Base-by-base conservation (phyloP, 2,797 vertebrate genomes). In the Delichon dasypus region DNA sequence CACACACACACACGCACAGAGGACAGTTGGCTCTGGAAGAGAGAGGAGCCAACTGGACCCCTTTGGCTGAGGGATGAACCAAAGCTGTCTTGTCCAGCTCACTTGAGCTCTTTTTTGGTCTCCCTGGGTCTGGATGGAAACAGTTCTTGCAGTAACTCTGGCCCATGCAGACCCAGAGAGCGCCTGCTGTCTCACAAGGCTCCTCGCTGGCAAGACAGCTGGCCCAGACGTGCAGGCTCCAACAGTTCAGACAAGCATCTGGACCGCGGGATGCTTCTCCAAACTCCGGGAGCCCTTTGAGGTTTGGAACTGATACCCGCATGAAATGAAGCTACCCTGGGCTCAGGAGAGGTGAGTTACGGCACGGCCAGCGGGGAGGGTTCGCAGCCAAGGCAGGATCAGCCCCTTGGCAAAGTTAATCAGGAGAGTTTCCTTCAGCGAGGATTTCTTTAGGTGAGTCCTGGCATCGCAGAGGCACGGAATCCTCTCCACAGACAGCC, bases 11-110 rank as follows among this genome's bases (percentile, higher is more conserved):
- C 27, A 62, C 80, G 55, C 45, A 0, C 71, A 18, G 9, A 6
- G 90, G 80, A 86, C 94, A 92, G 89, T 5, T 94, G 93, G 91
- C 67, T 96, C 91, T 95, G 94, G 95, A 96, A 96, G 92, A 95
- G 93, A 93, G 84, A 93, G 79, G 85, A 94, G 90, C 88, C 94
- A 93, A 82, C 57, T 18, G 67, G 93, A 92, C 89, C 95, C 79
- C 90, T 94, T 95, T 67, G 79, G 71, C 90, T 96, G 95, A 96
- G 90, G 85, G 68, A 30, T 90, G 95, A 95, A 93, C 93, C 77
- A 75, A 78, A 89, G 71, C 81, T 88, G 93, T 48, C 96, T 95
- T 94, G 85, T 64, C 67, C 70, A 61, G 64, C 64, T 75, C 53
- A 11, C 55, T 53, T 0, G 3, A 82, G 40, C 58, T 70, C 18